phyloP scores from a whole-genome alignment of 1,140 invertebrate genomes.

The Monochamus saltuarius region DNA sequence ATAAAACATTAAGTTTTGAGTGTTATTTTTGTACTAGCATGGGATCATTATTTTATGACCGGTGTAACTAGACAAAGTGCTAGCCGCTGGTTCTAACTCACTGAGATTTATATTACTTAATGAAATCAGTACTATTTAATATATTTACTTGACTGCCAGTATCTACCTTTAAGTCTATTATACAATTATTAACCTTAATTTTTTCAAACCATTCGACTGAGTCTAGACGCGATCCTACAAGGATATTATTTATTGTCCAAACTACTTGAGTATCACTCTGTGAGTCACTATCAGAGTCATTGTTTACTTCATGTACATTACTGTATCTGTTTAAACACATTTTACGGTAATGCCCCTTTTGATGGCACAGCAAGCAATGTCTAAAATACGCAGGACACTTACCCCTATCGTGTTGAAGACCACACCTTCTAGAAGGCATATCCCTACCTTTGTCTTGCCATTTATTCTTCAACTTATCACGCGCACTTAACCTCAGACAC shows the following conservation, averaged over 20 bases:
- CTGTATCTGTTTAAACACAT: neutral
- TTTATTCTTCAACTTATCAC: neutral
- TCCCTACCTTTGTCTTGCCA: neutral
- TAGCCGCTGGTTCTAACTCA: neutral
- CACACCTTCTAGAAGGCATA: neutral
- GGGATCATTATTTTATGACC: constrained; percentile 11
- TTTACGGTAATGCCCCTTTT: constrained; percentile 5
- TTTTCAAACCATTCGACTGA: constrained; percentile 6
- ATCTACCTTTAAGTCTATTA: neutral
- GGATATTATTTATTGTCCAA: neutral
- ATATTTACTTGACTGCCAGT: constrained; percentile 1
- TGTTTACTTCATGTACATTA: neutral
- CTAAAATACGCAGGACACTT: constrained; percentile 13
- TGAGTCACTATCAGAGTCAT: neutral
- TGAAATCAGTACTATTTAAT: neutral
- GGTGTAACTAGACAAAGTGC: neutral
- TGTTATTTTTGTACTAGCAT: neutral
- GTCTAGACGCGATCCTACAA: neutral
- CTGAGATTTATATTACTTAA: neutral
- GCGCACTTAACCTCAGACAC: too few species aligned
- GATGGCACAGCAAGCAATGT: neutral
- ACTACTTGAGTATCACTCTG: neutral
- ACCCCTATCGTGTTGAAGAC: neutral
- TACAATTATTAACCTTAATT: constrained; percentile 1
- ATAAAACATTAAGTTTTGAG: neutral